phyloP scores from a whole-genome alignment of 2,888 invertebrate genomes.

The Hartigia nigra region DNA sequence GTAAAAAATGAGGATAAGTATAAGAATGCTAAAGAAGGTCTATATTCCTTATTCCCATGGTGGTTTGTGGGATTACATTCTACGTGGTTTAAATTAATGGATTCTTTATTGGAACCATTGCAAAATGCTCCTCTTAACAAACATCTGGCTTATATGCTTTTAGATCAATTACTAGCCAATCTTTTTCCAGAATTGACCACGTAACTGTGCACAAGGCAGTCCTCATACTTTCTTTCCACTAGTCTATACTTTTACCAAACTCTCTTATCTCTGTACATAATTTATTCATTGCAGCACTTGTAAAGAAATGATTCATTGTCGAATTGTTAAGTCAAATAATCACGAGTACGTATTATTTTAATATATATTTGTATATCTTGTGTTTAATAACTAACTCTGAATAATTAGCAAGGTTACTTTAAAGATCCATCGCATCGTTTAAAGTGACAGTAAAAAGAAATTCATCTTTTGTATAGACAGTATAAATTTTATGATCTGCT shows the following conservation, averaged over 20 bases:
- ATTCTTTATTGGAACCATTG: slow-evolving; percentile 57
- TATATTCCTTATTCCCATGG: slow-evolving; percentile 53
- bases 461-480: not conserved
- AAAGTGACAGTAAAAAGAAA: not conserved
- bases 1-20: slow-evolving; percentile 37
- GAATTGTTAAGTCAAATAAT: not conserved
- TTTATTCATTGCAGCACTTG: not conserved
- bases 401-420: not conserved
- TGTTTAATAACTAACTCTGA: not conserved
- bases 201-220: not conserved
- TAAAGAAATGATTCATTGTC: not conserved
- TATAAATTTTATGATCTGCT: not conserved
- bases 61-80: slow-evolving; percentile 53
- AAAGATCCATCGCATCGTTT: too few relatives aligned
- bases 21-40: slow-evolving; percentile 49
- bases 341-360: not conserved
- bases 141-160: slow-evolving; percentile 79
- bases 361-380: not conserved
- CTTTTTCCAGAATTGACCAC: slow-evolving; percentile 78
- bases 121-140: slow-evolving; percentile 72
- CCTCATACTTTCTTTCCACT: not conserved
- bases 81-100: slow-evolving; percentile 55
- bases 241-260: not conserved
- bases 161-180: slow-evolving; percentile 81
- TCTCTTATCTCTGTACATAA: not conserved